Evolutionary conservation across 2,797 vertebrate genomes (phyloP), one percentile per base, ranked within the genome.

Genomic region (Centroberyx gerrardi): DNA sequence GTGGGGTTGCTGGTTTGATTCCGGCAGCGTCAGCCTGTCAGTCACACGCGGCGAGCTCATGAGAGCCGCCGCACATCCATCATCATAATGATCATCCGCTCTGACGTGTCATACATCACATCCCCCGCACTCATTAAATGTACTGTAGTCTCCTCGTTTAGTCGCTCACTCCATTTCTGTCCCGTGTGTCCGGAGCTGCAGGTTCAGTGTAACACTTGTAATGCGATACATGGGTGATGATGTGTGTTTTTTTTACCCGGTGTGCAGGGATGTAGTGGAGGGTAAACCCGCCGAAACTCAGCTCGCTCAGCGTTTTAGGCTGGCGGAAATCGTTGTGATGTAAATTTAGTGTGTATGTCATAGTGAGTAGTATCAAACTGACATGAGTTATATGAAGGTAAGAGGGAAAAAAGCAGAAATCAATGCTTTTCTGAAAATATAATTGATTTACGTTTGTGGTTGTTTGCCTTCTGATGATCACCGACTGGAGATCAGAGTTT

Each of bases 1-100:
- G 22, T 17, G 14, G 28, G 66, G 85, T 84, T 85, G 88, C 78
- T 52, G 53, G 85, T 90, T 86, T 22, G 60, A 88, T 55, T 84
- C 63, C 72, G 1, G 22, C 46, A 36, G 46, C 3, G 10, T 68
- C 29, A 6, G 62, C 22, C 36, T 62, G 66, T 73, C 79, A 72
- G 64, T 83, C 64, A 33, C 22, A 69, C 75, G 66, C 67, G 15
- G 67, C 52, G 61, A 84, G 71, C 74, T 62, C 22, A 40, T 0
- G 44, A 74, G 61, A 33, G 65, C 3, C 17, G 14, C 48, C 27
- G 5, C 72, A 52, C 68, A 81, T 90, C 88, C 82, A 72, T 90
- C 86, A 82, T 76, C 46, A 64, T 86, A 87, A 87, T 78, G 71
- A 86, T 88, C 90, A 88, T 90, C 82, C 83, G 79, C 81, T 78